These are phyloP conservation scores for Istiophorus platypterus DNA, from an alignment of 2,113 vertebrate genomes.

Conservation along the genomic window DNA sequence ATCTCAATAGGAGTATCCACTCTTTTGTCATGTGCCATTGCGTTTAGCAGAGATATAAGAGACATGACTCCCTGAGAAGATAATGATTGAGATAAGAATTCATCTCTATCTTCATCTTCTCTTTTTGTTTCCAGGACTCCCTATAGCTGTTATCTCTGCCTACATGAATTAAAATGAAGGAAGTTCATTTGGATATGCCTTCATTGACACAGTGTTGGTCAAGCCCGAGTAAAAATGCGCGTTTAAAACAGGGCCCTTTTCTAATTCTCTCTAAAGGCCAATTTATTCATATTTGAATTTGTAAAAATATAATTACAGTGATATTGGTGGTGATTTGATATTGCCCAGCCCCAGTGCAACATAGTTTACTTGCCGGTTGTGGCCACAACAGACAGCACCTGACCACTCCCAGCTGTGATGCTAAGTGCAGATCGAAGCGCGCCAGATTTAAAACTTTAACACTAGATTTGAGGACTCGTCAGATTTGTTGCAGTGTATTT, in stretches of 20 bases:
- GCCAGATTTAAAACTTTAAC: neutral
- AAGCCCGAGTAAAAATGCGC: no score
- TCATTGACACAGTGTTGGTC: neutral
- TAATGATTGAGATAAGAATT: constrained; percentile 19
- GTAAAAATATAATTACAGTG: no score
- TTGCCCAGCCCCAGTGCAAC: neutral
- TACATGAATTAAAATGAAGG: neutral
- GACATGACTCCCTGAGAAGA: constrained; percentile 1
- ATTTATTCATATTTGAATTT: no score
- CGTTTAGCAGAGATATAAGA: constrained; percentile 6
- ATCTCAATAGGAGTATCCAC: neutral
- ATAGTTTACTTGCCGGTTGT: neutral
- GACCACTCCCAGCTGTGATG: neutral
- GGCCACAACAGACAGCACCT: neutral
- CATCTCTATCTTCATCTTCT: neutral
- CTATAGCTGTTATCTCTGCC: neutral
- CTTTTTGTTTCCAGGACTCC: neutral
- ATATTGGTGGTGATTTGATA: no score
- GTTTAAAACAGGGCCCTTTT: no score
- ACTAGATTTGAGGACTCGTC: neutral
- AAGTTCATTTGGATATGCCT: no score
- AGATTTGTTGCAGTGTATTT: neutral
- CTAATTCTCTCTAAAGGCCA: no score
- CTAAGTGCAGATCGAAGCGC: neutral
- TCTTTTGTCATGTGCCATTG: constrained; percentile 5